A percentile compares a stretch with the other conserved stretches of the same genome.
Evolutionary conservation across 2,113 vertebrate genomes (phyloP).

Genomic region (Silurus meridionalis): DNA sequence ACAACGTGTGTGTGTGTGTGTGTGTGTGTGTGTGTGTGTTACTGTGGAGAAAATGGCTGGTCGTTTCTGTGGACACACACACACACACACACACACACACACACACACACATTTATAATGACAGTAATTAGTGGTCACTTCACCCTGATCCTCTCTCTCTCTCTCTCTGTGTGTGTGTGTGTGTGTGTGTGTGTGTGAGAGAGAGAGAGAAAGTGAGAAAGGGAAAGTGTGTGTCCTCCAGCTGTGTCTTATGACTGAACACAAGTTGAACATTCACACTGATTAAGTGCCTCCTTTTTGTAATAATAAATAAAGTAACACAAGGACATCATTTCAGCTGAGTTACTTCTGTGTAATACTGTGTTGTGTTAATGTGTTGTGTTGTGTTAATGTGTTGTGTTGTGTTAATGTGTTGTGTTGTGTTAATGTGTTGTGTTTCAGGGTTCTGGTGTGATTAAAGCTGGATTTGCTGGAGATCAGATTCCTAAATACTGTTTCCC

Average conservation of each 20-base stretch:
- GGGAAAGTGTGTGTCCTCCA: conserved; percentile 44
- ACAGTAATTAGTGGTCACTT: too few relatives aligned
- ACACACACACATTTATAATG: neutral
- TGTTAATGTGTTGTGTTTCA: conserved; percentile 50
- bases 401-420: neutral
- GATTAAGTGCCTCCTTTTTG: neutral
- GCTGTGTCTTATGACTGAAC: conserved; percentile 67
- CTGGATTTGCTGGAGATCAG: conserved; percentile 91
- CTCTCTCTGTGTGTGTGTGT: neutral
- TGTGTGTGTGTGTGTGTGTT: neutral
- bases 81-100: neutral
- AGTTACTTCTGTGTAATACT: too few relatives aligned
- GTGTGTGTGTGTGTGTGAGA: conserved; percentile 34
- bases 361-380: neutral
- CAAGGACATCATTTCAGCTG: too few relatives aligned
- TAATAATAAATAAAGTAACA: neutral
- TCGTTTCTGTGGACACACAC: neutral
- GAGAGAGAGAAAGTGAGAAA: neutral
- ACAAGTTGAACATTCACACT: conserved; percentile 8
- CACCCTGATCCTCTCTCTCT: too few relatives aligned
- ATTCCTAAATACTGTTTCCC: conserved; percentile 94
- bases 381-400: neutral
- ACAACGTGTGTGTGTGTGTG: too few relatives aligned
- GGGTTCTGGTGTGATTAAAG: conserved; percentile 90
- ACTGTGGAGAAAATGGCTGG: neutral